These are phyloP conservation scores for Miltochrista miniata DNA, from an alignment of 2,888 invertebrate species.

Conservation along the genomic window DNA sequence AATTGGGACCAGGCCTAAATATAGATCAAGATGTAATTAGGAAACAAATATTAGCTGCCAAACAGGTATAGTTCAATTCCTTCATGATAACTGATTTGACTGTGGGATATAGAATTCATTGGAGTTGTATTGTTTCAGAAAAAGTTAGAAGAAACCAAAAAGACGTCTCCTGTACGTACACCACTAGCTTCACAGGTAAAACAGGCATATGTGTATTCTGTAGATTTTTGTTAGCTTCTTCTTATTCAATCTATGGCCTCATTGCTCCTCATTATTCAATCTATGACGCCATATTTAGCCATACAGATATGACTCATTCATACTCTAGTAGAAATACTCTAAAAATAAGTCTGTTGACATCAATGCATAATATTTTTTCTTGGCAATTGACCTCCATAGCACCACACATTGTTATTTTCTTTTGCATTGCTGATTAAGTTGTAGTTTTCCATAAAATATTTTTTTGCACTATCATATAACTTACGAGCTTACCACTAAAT, in stretches of 20 bases:
- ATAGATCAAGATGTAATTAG: constrained; percentile 79
- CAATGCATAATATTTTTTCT: too few relatives aligned
- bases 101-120: neutral
- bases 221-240: neutral
- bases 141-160: constrained; percentile 70
- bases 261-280: neutral
- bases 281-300: neutral
- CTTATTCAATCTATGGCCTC: neutral
- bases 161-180: constrained; percentile 49
- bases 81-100: neutral
- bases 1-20: constrained; percentile 76
- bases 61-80: constrained; percentile 58
- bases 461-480: too few relatives aligned
- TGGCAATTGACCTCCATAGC: too few relatives aligned
- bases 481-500: too few relatives aligned
- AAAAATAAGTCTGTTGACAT: too few relatives aligned
- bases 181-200: constrained; percentile 56
- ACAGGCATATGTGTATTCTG: constrained; percentile 1
- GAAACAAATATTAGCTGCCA: constrained; percentile 79
- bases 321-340: too few relatives aligned
- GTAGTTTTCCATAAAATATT: too few relatives aligned
- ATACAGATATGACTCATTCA: too few relatives aligned
- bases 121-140: constrained; percentile 51
- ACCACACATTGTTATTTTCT: too few relatives aligned
- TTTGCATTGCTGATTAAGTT: too few relatives aligned